Percentiles rank a stretch among this genome's conserved stretches.
phyloP scores from a whole-genome alignment of 2,888 invertebrate species.

The Villa cingulata region DNA sequence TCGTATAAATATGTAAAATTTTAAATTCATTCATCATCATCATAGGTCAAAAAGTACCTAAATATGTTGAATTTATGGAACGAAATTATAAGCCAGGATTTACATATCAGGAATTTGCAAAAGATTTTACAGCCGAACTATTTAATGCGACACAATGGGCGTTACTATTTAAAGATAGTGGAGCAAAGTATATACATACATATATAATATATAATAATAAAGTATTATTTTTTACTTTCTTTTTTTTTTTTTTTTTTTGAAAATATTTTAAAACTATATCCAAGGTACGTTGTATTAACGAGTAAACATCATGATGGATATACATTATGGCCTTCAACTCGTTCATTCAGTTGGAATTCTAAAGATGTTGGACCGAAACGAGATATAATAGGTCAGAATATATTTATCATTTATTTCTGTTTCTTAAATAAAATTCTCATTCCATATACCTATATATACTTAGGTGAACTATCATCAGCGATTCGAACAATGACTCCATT shows the following conservation, averaged over 20 bases:
- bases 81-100: slow-evolving; percentile 71
- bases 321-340: slow-evolving; percentile 68
- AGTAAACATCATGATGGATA: slow-evolving; percentile 85
- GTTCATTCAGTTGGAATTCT: slow-evolving; percentile 75
- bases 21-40: no score
- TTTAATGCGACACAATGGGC: slow-evolving; percentile 79
- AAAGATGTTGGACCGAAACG: slow-evolving; percentile 61
- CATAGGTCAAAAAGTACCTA: slow-evolving; percentile 14
- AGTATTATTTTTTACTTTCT: background rate
- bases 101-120: slow-evolving; percentile 84
- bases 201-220: background rate
- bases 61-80: slow-evolving; percentile 55
- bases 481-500: slow-evolving; percentile 47
- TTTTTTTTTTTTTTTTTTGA: background rate
- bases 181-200: slow-evolving; percentile 82
- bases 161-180: slow-evolving; percentile 63
- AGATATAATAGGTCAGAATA: slow-evolving; percentile 51
- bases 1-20: no score
- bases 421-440: no score
- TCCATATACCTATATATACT: background rate
- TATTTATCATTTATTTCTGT: no score
- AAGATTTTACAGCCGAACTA: slow-evolving; percentile 78
- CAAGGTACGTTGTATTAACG: slow-evolving; percentile 65
- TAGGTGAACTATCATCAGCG: slow-evolving; percentile 52
- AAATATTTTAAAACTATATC: background rate